phyloP scores from a whole-genome alignment of 2,888 invertebrate species.

The Stenotaenia linearis region DNA sequence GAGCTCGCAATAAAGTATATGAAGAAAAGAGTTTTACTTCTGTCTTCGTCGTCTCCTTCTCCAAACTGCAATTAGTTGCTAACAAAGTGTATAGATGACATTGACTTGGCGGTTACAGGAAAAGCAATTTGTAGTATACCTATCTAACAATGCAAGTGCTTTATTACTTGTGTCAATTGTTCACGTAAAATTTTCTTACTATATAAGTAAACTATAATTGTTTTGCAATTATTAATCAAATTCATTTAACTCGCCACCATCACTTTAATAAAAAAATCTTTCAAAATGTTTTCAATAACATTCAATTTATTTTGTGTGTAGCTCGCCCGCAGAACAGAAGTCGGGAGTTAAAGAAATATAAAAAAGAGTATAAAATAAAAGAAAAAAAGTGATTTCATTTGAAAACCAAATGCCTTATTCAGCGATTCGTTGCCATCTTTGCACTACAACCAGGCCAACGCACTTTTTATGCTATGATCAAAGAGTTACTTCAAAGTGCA shows the following conservation, averaged over 20 bases:
- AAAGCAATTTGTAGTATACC: conserved; percentile 3
- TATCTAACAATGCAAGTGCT: neutral
- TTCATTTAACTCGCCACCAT: neutral
- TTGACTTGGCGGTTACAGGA: conserved; percentile 1
- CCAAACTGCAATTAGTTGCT: conserved; percentile 19
- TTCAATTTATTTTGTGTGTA: neutral
- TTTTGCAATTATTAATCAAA: no score
- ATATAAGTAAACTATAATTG: no score
- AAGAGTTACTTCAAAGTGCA: neutral
- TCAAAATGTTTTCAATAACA: neutral
- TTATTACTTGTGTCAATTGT: no score
- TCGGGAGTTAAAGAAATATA: neutral
- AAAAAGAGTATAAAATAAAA: neutral
- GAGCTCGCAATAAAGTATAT: conserved; percentile 9
- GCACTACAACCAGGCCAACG: neutral
- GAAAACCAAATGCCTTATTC: conserved; percentile 1
- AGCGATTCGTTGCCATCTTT: conserved; percentile 17
- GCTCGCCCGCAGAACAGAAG: neutral
- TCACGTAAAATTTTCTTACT: no score
- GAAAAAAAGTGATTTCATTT: neutral
- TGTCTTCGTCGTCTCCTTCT: neutral
- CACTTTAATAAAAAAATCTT: neutral
- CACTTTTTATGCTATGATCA: conserved; percentile 10
- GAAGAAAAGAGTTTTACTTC: conserved; percentile 13
- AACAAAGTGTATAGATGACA: conserved; percentile 20